Base-by-base conservation (phyloP, 1,140 invertebrate species). In the Drosophila tsacasi region DNA sequence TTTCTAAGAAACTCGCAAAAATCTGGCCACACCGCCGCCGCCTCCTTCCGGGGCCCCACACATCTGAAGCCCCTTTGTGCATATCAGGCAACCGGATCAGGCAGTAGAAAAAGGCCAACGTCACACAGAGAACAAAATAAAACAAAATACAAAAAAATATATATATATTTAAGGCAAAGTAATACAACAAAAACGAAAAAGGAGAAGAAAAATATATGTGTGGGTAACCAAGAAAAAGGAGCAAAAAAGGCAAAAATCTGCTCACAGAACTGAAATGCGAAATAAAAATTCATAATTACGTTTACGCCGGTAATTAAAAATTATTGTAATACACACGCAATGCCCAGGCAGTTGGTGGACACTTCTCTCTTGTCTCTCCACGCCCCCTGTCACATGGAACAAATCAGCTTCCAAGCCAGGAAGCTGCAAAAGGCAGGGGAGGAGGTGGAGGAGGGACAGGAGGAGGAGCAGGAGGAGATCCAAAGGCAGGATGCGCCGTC, bases 231-330 rank as follows among this genome's bases (percentile, higher is more conserved):
- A 75, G 21, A 23, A 15, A 46, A 40, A 49, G 55, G 25, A n/a
- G 7, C 23, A 63, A 44, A 30, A 19, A 19, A 25, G 39, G 40
- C 37, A 54, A 58, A 54, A 58, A 68, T 54, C 57, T 73, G 59
- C 66, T 27, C 35, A 54, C 27, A 55, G 40, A 60, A 57, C 58
- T 65, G 74, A 68, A 80, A 71, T 69, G 76, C 76, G 72, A 89
- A 92, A 92, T 91, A 91, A 92, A 92, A 92, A 92, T 92, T 92
- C 91, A 92, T 92, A 92, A 92, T 92, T 92, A 92, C 91, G 82
- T 92, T 92, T 92, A 92, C 91, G 87, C 91, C 91, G 91, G 91
- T 92, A 92, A 92, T 92, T 92, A 92, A 92, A 92, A 92, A 92
- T 92, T 91, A 92, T 92, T 92, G 91, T 92, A 92, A 92, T 92